Evolutionary conservation across 2,113 vertebrate genomes (phyloP).

Genomic region (Pitta sordida): DNA sequence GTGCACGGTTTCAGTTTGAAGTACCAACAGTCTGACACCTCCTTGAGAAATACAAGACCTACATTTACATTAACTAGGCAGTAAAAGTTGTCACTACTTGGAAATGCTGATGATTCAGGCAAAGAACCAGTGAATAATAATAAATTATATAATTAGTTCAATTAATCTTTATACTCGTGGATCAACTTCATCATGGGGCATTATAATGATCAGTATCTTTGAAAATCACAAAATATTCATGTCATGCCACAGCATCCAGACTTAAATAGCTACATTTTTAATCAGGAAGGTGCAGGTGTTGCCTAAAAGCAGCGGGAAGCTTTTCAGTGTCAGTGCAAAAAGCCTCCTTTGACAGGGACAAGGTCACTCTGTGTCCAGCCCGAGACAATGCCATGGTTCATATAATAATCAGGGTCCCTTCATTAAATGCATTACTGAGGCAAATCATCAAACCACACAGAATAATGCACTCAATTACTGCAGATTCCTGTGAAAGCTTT

Average conservation of each 20-base stretch:
- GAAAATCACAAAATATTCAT: neutral
- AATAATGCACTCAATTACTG: neutral
- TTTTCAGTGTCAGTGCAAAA: neutral
- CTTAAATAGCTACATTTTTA: neutral
- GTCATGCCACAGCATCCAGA: neutral
- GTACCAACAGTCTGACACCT: neutral
- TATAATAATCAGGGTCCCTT: conserved; percentile 15
- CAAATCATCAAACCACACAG: neutral
- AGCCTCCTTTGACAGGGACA: neutral
- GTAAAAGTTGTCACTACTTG: neutral
- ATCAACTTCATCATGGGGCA: neutral
- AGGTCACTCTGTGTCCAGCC: neutral
- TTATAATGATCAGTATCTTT: neutral
- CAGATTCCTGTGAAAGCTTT: neutral
- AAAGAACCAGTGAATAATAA: neutral
- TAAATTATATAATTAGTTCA: neutral
- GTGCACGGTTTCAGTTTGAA: neutral
- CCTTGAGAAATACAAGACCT: neutral
- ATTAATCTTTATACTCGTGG: neutral
- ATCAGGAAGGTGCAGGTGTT: neutral
- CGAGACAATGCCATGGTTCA: neutral
- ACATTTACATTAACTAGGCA: neutral
- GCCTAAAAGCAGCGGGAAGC: neutral
- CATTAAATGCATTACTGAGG: conserved; percentile 46
- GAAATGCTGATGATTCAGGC: neutral